Evolutionary conservation across 2,888 invertebrate species (phyloP).

Genomic region (Ganaspis brasiliensis): DNA sequence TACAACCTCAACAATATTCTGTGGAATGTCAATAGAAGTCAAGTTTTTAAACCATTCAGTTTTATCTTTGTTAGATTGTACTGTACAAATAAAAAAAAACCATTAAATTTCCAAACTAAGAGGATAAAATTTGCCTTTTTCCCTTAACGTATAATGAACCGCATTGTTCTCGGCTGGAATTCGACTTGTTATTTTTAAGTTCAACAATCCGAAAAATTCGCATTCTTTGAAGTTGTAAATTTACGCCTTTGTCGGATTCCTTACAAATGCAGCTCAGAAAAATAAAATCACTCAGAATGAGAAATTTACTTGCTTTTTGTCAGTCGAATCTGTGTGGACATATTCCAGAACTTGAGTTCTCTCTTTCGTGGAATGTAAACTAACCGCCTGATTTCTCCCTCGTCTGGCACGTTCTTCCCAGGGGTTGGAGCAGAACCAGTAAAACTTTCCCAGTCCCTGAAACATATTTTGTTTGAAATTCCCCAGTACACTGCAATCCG

Average conservation of each 20-base stretch:
- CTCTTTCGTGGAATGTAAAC: slow-evolving; percentile 28
- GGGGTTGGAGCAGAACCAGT: background rate
- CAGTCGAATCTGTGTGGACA: slow-evolving; percentile 19
- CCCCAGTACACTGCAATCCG: background rate
- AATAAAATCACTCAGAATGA: slow-evolving; percentile 24
- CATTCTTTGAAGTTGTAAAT: slow-evolving; percentile 1
- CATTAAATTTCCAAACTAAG: too few species aligned
- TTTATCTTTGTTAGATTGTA: too few species aligned
- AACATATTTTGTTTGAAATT: slow-evolving; percentile 39
- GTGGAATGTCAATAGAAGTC: too few species aligned
- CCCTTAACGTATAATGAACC: too few species aligned
- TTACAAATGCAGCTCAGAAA: background rate
- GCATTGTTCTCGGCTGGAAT: background rate
- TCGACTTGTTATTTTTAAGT: background rate
- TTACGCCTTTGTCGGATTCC: background rate
- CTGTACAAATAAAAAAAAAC: too few species aligned
- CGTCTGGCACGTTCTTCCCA: slow-evolving; percentile 36
- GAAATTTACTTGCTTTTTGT: slow-evolving; percentile 33
- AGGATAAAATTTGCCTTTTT: too few species aligned
- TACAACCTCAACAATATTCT: too few species aligned
- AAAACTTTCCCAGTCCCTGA: slow-evolving; percentile 20
- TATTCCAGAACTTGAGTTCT: slow-evolving; percentile 32
- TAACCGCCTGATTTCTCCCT: slow-evolving; percentile 9
- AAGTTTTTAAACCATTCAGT: too few species aligned
- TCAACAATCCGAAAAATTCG: background rate